Conservation (phyloP, 2,797 vertebrate genomes). For the Phataginus tricuspis region DNA sequence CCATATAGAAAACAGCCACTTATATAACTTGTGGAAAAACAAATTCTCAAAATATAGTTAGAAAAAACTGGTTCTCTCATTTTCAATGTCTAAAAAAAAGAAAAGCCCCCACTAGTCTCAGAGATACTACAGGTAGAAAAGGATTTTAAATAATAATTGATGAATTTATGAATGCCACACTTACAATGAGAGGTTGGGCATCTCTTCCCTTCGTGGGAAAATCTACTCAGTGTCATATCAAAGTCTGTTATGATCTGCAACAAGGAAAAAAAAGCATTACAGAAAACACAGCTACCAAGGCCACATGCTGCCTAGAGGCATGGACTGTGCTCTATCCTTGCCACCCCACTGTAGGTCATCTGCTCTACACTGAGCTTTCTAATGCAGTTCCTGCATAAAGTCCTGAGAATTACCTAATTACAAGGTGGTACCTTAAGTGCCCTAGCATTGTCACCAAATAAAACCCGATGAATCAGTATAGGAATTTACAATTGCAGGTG, state of each 20-base stretch:
- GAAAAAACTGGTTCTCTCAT: not conserved
- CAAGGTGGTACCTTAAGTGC: not conserved
- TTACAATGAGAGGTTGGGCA: constrained; percentile 97
- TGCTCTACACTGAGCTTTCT: not conserved
- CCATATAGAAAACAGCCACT: not conserved
- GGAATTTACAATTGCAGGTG: not conserved
- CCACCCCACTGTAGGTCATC: not conserved
- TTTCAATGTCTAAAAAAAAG: not conserved
- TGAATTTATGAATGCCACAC: constrained; percentile 75
- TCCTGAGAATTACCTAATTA: not conserved
- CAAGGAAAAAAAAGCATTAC: constrained; percentile 77
- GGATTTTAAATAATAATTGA: not conserved
- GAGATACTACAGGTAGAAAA: not conserved
- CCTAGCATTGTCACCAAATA: not conserved
- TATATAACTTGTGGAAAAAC: not conserved
- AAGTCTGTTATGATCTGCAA: constrained; percentile 98
- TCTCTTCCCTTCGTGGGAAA: constrained; percentile 94
- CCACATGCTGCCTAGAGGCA: not conserved
- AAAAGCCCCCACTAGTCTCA: not conserved
- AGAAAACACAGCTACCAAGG: not conserved
- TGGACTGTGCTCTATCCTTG: not conserved
- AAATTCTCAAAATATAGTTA: constrained; percentile 28
- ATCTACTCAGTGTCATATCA: constrained; percentile 98
- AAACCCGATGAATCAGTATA: not conserved
- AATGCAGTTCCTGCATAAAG: not conserved